A percentile compares a stretch with the other conserved stretches of the same genome.
These are phyloP conservation scores for Cataglyphis livida DNA, from an alignment of 2,888 invertebrate species.

Conservation along the genomic window DNA sequence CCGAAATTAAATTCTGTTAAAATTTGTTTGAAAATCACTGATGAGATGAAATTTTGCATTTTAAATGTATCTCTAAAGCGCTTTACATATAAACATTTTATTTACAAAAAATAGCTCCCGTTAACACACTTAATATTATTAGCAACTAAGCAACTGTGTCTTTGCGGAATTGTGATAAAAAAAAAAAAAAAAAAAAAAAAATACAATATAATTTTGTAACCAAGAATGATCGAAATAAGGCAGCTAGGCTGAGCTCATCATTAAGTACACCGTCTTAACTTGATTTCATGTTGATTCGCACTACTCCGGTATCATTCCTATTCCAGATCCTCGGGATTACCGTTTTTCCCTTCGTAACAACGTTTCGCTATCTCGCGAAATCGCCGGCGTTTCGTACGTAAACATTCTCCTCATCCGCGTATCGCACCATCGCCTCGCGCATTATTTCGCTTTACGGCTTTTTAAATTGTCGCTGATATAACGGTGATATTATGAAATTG, in stretches of 20 bases:
- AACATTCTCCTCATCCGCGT: slow-evolving; percentile 7
- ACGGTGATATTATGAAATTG: slow-evolving; percentile 34
- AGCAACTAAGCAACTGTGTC: neutral
- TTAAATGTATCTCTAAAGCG: neutral
- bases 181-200: neutral
- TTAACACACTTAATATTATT: neutral
- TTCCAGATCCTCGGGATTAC: neutral
- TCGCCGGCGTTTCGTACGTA: neutral
- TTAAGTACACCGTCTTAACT: neutral
- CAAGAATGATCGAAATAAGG: neutral
- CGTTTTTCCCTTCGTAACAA: neutral
- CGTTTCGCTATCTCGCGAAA: slow-evolving; percentile 10
- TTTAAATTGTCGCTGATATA: slow-evolving; percentile 42
- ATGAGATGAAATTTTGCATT: neutral
- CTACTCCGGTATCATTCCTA: neutral
- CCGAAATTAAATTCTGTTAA: neutral
- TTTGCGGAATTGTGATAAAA: neutral
- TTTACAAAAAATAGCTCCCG: neutral
- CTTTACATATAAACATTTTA: too few species aligned
- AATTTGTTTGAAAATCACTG: neutral
- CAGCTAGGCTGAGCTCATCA: neutral
- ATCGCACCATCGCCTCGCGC: neutral
- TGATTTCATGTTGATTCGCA: slow-evolving; percentile 14
- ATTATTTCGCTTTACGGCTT: slow-evolving; percentile 38
- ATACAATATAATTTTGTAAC: neutral